A percentile compares a stretch with the other conserved stretches of the same genome.
These are phyloP conservation scores for Ictidomys tridecemlineatus DNA, from an alignment of 2,113 vertebrate genomes.

Conservation along the genomic window DNA sequence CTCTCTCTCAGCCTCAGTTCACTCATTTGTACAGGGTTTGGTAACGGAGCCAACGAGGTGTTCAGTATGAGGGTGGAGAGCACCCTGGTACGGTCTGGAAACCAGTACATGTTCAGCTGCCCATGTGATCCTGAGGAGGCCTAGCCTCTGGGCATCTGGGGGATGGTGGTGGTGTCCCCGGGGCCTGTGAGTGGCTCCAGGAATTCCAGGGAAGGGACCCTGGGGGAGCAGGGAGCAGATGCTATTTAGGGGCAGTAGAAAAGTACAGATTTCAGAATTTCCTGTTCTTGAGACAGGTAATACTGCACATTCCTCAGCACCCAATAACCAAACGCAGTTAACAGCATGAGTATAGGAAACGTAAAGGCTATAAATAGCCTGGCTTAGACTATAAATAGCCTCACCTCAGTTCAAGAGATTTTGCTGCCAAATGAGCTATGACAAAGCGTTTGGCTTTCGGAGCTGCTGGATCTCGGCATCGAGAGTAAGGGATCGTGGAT, in stretches of 20 bases:
- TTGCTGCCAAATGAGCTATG: slow-evolving; percentile 67
- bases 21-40: neutral
- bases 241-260: neutral
- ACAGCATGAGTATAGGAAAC: neutral
- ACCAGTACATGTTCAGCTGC: neutral
- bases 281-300: neutral
- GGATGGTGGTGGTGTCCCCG: neutral
- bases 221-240: no score
- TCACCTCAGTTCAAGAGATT: slow-evolving; percentile 33
- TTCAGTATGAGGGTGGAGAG: rapidly evolving
- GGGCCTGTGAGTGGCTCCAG: neutral
- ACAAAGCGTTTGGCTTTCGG: slow-evolving; percentile 7
- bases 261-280: neutral
- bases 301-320: neutral
- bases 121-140: neutral
- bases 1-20: neutral
- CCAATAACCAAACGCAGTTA: slow-evolving; percentile 5
- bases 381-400: slow-evolving; percentile 67
- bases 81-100: neutral
- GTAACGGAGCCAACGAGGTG: neutral
- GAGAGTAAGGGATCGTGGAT: neutral
- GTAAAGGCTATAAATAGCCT: slow-evolving; percentile 67
- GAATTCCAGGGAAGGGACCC: neutral
- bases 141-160: neutral
- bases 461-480: neutral